These are phyloP conservation scores for Pedicia rivosa DNA, from an alignment of 2,888 invertebrate genomes.

Conservation along the genomic window DNA sequence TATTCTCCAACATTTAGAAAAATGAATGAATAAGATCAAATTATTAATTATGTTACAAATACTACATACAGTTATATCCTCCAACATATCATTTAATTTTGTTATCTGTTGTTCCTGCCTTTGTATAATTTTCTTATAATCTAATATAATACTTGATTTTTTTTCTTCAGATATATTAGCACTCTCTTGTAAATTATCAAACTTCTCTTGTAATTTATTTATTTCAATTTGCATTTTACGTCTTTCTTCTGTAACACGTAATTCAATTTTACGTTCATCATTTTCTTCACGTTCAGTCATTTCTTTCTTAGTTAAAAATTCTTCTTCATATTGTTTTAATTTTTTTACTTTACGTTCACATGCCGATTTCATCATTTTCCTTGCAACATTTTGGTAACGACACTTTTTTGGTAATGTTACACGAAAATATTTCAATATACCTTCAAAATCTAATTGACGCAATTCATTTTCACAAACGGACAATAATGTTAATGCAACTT, in stretches of 20 bases:
- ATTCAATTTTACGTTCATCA: constrained; percentile 48
- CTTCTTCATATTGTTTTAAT: constrained; percentile 86
- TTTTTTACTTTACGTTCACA: constrained; percentile 86
- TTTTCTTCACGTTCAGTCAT: constrained; percentile 45
- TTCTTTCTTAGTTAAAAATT: constrained; percentile 63
- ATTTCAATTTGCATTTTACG: constrained; percentile 32
- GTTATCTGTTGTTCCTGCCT: constrained; percentile 69
- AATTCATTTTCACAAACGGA: constrained; percentile 85
- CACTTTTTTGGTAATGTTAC: constrained; percentile 95
- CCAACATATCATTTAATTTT: constrained; percentile 38
- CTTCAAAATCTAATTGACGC: constrained; percentile 89
- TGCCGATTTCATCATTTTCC: constrained; percentile 77
- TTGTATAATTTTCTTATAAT: constrained; percentile 85
- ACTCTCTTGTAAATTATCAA: constrained; percentile 60
- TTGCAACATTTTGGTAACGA: constrained; percentile 76
- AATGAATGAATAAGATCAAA: constrained; percentile 3
- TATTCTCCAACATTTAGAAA: constrained; percentile 2
- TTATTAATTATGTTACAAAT: constrained; percentile 2
- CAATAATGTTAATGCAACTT: constrained; percentile 86
- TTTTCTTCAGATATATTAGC: constrained; percentile 55
- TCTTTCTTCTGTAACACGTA: constrained; percentile 24
- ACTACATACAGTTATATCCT: constrained; percentile 50
- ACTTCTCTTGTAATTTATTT: constrained; percentile 53
- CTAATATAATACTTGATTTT: constrained; percentile 67
- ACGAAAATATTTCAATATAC: constrained; percentile 93